phyloP scores from a whole-genome alignment of 2,797 vertebrate species.

The Pitangus sulphuratus region DNA sequence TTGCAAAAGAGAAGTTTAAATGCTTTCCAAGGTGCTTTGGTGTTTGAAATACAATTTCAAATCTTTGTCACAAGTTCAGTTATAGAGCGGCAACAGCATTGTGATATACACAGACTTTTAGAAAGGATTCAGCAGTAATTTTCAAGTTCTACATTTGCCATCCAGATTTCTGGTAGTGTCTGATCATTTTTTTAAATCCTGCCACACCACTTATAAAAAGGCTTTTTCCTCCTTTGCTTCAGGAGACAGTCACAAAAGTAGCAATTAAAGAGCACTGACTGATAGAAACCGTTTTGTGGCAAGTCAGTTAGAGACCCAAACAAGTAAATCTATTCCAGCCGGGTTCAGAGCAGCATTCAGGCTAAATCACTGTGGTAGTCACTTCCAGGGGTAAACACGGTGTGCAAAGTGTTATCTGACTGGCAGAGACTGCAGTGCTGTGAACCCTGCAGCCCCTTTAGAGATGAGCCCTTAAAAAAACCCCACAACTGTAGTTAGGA shows the following conservation, averaged over 20 bases:
- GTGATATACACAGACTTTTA: not conserved
- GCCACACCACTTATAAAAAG: not conserved
- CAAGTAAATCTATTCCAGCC: not conserved
- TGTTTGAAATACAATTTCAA: not conserved
- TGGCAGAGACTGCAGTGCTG: not conserved
- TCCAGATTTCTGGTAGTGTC: not conserved
- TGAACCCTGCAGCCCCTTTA: not conserved
- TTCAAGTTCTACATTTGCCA: not conserved
- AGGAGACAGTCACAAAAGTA: not conserved
- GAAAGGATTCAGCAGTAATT: not conserved
- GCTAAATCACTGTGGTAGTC: accelerated
- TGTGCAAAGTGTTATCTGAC: not conserved
- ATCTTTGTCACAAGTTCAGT: not conserved
- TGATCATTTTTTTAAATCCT: not conserved
- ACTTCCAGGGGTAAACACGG: not conserved
- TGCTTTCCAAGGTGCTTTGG: not conserved
- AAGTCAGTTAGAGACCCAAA: not conserved
- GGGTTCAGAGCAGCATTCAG: not conserved
- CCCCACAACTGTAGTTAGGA: accelerated
- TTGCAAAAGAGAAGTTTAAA: not conserved
- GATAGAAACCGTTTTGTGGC: not conserved
- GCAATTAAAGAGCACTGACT: not conserved
- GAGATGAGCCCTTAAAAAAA: not conserved
- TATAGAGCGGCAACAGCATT: not conserved
- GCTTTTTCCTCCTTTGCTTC: not conserved